Evolutionary conservation across 2,113 vertebrate species (phyloP), one percentile per base, ranked within the genome.

Genomic region (Mastomys coucha): DNA sequence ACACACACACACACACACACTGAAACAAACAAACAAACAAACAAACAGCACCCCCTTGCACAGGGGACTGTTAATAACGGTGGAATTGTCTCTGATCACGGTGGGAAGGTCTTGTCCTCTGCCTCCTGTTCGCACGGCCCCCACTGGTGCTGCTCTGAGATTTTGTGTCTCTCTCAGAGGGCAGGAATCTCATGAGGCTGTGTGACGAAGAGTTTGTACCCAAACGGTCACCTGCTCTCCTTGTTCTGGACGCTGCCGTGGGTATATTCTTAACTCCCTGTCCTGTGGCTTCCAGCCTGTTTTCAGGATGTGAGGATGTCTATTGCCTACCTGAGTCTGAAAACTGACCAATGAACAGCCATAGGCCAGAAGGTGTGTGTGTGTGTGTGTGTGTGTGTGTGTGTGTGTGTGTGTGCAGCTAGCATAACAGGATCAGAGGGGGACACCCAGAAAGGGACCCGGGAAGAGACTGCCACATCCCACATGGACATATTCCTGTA

Each of bases 381-480:
- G 65, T 13, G 65, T 67, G 65, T 67, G 65, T 67, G 65, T 31
- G 67, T 33, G 67, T 14, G 67, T 14, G 67, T 33, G 67, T 6
- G 13, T 33, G 67, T 69, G 31, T 33, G 31, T 69, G 67, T 69
- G 12, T n/a, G 67, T 6, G 31, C 60, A 42, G 10, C 5, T 0
- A 28, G 60, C 6, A 69, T 26, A 24, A 3, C 2, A 4, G 26
- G 4, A 39, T 14, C 5, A 17, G 28, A 1, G 39, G 10, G 5
- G 28, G 19, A 6, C 76, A 78, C 45, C 19, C 1, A 42, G 49
- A 22, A 28, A 24, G 45, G 51, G 5, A 49, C 2, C 2, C 8
- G 36, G 9, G 7, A 7, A 56, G n/a, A 63, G 45, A 26, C 9
- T 3, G 24, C 17, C 19, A 42, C 2, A n/a, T 51, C 69, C 51